Percentiles rank a stretch among this genome's conserved stretches.
These are phyloP conservation scores for Eueides isabella DNA, from an alignment of 1,140 invertebrate genomes.

Conservation along the genomic window DNA sequence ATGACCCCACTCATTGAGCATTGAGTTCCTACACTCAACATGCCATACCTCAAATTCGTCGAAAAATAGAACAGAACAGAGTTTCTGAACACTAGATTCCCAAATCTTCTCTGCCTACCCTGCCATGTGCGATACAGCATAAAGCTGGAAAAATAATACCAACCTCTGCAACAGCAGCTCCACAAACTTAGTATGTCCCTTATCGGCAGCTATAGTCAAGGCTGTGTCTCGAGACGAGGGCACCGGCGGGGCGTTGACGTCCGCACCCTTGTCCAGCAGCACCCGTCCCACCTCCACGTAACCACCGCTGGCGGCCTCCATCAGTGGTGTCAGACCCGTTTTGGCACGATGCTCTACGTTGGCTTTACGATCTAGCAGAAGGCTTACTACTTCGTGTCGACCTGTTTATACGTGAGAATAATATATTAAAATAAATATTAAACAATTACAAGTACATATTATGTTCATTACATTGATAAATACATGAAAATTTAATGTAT, in stretches of 20 bases:
- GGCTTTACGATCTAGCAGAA: slow-evolving; percentile 97
- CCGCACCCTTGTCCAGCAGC: slow-evolving; percentile 97
- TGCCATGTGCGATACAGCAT: no score
- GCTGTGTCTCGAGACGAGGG: slow-evolving; percentile 99
- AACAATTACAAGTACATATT: no score
- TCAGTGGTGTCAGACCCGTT: slow-evolving; percentile 98
- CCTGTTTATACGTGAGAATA: slow-evolving; percentile 44
- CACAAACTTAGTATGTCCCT: slow-evolving; percentile 98
- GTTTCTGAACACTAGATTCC: no score
- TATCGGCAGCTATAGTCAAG: slow-evolving; percentile 99
- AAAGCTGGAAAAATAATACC: neutral
- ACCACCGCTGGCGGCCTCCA: slow-evolving; percentile 99
- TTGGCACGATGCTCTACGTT: slow-evolving; percentile 99
- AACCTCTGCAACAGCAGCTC: slow-evolving; percentile 88
- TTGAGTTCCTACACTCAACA: no score
- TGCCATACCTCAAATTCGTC: no score
- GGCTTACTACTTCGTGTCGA: slow-evolving; percentile 97
- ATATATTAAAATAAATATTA: no score
- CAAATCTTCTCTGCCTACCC: no score
- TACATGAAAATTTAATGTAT: no score
- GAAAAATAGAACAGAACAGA: no score
- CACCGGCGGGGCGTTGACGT: slow-evolving; percentile 99
- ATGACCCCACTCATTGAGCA: no score
- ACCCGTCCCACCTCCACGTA: slow-evolving; percentile 99
- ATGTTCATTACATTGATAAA: no score